These are phyloP conservation scores for Syngnathus rostellatus DNA, from an alignment of 2,797 vertebrate species.

Conservation along the genomic window DNA sequence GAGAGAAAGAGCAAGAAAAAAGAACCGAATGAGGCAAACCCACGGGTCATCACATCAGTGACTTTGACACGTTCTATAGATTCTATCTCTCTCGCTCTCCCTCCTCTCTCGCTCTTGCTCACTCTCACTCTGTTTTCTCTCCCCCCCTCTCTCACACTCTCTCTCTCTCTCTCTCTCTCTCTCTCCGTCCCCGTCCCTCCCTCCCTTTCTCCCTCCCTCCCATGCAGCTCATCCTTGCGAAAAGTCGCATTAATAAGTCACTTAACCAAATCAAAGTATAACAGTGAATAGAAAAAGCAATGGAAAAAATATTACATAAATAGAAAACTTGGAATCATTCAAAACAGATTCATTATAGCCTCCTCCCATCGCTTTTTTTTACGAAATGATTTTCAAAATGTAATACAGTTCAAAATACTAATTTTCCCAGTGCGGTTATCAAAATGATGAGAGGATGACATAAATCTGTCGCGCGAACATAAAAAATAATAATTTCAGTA, in stretches of 20 bases:
- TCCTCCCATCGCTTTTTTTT: too few species aligned
- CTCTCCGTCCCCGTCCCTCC: not conserved
- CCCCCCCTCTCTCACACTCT: not conserved
- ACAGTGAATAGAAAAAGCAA: too few species aligned
- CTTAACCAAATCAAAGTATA: too few species aligned
- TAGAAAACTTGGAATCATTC: too few species aligned
- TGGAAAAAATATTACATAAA: too few species aligned
- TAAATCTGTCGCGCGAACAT: not conserved
- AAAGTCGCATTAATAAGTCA: too few species aligned
- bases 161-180: not conserved
- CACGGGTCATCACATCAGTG: not conserved
- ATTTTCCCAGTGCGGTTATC: not conserved
- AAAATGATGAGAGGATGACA: not conserved
- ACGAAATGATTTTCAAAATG: not conserved
- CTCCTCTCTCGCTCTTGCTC: too few species aligned
- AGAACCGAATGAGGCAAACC: constrained; percentile 12
- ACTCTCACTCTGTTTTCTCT: too few species aligned
- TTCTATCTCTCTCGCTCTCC: not conserved
- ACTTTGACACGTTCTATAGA: not conserved
- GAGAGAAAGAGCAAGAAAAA: constrained; percentile 12
- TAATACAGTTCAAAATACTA: not conserved
- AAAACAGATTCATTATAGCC: too few species aligned
- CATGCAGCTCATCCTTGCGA: too few species aligned
- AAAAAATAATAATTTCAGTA: not conserved
- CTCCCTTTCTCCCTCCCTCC: not conserved